phyloP scores from a whole-genome alignment of 2,888 invertebrate genomes.

The Drosophila melanocephala region DNA sequence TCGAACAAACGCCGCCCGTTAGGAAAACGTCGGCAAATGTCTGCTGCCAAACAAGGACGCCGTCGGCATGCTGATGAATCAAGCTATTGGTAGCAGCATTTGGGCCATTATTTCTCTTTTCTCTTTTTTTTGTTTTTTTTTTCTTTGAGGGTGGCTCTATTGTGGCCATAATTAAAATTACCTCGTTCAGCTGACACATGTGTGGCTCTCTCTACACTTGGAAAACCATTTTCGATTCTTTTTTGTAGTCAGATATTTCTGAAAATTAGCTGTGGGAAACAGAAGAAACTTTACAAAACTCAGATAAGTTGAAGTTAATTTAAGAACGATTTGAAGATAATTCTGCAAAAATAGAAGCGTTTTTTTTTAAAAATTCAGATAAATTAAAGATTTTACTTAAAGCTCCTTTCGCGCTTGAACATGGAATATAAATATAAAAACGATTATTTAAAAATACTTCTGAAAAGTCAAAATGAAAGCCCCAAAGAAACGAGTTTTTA shows the following conservation, averaged over 20 bases:
- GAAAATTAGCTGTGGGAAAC: background rate
- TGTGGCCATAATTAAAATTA: slow-evolving; percentile 80
- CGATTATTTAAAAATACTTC: background rate
- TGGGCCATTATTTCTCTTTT: slow-evolving; percentile 20
- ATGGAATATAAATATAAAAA: background rate
- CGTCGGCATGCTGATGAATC: slow-evolving; percentile 66
- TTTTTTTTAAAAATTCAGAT: no score
- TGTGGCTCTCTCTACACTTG: slow-evolving; percentile 8
- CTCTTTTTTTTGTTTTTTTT: background rate
- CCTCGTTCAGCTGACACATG: slow-evolving; percentile 72
- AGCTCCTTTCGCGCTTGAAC: no score
- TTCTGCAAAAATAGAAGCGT: no score
- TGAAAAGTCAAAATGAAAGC: background rate
- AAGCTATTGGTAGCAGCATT: slow-evolving; percentile 46
- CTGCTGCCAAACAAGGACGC: slow-evolving; percentile 27
- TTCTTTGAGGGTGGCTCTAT: slow-evolving; percentile 41
- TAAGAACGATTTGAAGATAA: no score
- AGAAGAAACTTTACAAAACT: background rate
- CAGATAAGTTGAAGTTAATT: no score
- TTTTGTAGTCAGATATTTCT: background rate
- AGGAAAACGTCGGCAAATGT: slow-evolving; percentile 14
- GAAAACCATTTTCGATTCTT: background rate
- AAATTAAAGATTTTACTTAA: background rate
- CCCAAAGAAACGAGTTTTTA: background rate
- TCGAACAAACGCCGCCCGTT: slow-evolving; percentile 7